Base-by-base conservation (phyloP, 2,888 invertebrate genomes). In the Campoplex capitator region DNA sequence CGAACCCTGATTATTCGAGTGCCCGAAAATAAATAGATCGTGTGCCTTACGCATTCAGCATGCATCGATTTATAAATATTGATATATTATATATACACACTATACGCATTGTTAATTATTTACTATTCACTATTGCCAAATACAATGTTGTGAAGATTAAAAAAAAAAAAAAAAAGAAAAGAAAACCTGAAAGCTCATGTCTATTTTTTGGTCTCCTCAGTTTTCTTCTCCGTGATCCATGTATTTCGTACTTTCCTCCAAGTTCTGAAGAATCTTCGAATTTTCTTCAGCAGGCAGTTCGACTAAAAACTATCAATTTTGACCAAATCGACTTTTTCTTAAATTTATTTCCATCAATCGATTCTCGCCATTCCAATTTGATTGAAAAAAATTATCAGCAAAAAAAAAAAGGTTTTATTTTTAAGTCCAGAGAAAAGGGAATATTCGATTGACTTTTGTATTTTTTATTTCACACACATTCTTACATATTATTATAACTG, bases 81-180 rank as follows among this genome's bases (percentile, higher is more conserved):
- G 78, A 84, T 79, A 76, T 75, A 62, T 56, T 48, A 73, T 65
- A 78, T 81, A 82, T 58, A 85, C 23, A 62, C 67, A 79, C 62
- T 86, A 83, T 86, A 83, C 48, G 86, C 86, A 80, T 83, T 86
- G 86, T 86, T 86, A 83, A 86, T 83, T 86, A 83, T 75, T 86
- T 86, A 86, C 79, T 83, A 83, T 83, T 86, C 83, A 86, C 83
- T 76, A 86, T 86, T 86, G 79, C 86, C 86, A 86, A 86, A 86
- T 86, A 83, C 80, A 86, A 83, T 71, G 76, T 80, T 86, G 76
- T 80, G 75, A 74, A 67, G 78, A 80, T 23, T 0, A 23, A 23
- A 23, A 23, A 23, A 23, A 23, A 23, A 23, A 23, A 23, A 23
- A 23, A 23, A 23, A 56, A 58, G 45, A 42, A 45, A 16, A 23